Percentiles rank a stretch among this genome's conserved stretches.
Evolutionary conservation across 2,113 vertebrate species (phyloP).

Genomic region (Callocephalon fimbriatum): DNA sequence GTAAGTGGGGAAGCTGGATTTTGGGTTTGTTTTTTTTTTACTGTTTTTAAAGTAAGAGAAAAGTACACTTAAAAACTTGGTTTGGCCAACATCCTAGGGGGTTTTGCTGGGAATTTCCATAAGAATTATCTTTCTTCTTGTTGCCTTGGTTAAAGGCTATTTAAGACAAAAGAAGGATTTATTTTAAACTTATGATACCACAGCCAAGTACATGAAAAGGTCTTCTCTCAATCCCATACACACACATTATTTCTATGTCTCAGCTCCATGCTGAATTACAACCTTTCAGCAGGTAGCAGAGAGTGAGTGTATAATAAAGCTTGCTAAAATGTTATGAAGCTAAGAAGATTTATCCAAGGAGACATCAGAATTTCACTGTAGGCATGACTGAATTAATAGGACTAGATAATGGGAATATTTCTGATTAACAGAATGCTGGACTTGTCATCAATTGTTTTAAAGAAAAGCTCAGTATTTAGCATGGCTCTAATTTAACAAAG

Average conservation of each 20-base stretch:
- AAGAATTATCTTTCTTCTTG: not conserved
- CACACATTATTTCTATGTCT: not conserved
- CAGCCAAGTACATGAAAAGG: accelerated
- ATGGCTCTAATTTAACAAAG: not conserved
- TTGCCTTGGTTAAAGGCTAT: not conserved
- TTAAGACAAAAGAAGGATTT: not conserved
- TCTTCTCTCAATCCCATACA: not conserved
- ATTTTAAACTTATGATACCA: not conserved
- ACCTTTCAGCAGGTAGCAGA: not conserved
- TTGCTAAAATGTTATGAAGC: not conserved
- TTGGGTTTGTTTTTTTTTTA: not conserved
- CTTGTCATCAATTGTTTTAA: not conserved
- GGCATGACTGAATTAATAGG: not conserved
- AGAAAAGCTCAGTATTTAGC: not conserved
- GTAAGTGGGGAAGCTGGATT: accelerated
- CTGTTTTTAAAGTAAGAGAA: not conserved
- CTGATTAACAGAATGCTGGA: not conserved
- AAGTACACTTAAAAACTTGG: not conserved
- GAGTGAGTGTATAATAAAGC: not conserved
- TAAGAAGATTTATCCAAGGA: not conserved
- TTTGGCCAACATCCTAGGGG: not conserved
- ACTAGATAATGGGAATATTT: not conserved
- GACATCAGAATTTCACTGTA: not conserved
- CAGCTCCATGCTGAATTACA: not conserved
- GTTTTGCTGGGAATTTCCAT: not conserved